Evolutionary conservation across 2,113 vertebrate species (phyloP).

Genomic region (Engystomops pustulosus): DNA sequence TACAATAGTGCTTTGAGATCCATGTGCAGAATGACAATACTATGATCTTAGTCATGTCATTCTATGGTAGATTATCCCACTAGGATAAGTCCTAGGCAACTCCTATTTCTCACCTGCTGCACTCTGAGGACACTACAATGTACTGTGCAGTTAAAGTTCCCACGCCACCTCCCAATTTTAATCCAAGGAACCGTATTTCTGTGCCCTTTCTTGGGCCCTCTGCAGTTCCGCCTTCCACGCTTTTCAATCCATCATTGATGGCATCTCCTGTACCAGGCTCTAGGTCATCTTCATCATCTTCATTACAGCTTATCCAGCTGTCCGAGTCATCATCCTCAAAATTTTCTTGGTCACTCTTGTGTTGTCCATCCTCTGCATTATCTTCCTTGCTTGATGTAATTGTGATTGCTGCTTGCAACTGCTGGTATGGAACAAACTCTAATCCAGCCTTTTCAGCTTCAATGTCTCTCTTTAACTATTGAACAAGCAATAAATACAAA

Average conservation of each 20-base stretch:
- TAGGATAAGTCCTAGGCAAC: no score
- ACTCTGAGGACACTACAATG: constrained; percentile 77
- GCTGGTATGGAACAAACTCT: constrained; percentile 78
- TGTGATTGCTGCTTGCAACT: constrained; percentile 66
- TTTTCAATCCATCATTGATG: constrained; percentile 31
- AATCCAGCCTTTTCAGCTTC: constrained; percentile 78
- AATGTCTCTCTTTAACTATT: constrained; percentile 78
- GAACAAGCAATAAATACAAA: background rate
- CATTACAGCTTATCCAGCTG: constrained; percentile 52
- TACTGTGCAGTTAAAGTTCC: constrained; percentile 71
- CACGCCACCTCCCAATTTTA: constrained; percentile 75
- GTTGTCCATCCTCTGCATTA: constrained; percentile 14
- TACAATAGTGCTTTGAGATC: no score
- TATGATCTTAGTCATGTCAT: no score
- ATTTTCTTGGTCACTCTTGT: background rate
- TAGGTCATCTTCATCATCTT: constrained; percentile 23
- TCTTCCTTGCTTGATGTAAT: constrained; percentile 17
- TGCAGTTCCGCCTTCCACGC: constrained; percentile 69
- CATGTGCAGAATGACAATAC: no score
- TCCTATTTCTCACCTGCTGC: constrained; percentile 76
- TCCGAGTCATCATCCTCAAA: constrained; percentile 33
- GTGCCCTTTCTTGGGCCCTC: constrained; percentile 74
- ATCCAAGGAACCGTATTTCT: constrained; percentile 76
- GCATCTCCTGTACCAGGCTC: constrained; percentile 45
- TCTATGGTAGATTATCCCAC: no score